Evolutionary conservation across 1,140 invertebrate species (phyloP), one percentile per base, ranked within the genome.

Genomic region (Helicoverpa zea): DNA sequence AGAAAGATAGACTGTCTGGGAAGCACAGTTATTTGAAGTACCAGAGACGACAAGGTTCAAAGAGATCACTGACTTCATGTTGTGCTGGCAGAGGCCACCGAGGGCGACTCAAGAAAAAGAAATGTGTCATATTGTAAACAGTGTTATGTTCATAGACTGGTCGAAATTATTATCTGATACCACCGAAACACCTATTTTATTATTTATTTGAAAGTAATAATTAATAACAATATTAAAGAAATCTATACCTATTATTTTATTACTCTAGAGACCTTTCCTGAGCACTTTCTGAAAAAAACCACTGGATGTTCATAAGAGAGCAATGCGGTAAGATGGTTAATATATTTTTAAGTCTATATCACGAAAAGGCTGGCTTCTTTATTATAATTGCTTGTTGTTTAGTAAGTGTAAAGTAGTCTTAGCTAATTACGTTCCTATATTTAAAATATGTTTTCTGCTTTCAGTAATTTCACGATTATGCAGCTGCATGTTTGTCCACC

Each of bases 21-120:
- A 90, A 83, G 47, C 83, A 90, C 54, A 88, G 74, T 18, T 92
- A 92, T 61, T 51, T 83, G 12, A 80, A 86, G 61, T 92, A 93
- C 73, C 75, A 78, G 0, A 91, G 86, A 80, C 88, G 79, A 75
- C 85, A 88, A 78, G 89, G 88, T 3, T 82, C 16, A 11, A 74
- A 66, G 3, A 81, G 83, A 61, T 76, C 86, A 13, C 75, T 82
- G 13, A 82, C 52, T 10, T 83, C 85, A 16, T 94, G 92, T 75
- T 94, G 92, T 70, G 84, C 85, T 30, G 92, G 92, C 18, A 90
- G 87, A 61, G 92, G 92, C 2, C 92, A 94, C 77, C 86, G 92
- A 85, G 92, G 92, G 58, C 79, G 92, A 47, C 29, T 92, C 29
- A 89, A 85, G 29, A 63, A 11, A 43, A 87, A 81, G 35, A 84